Evolutionary conservation across 2,888 invertebrate genomes (phyloP).

Genomic region (Stomorhina lunata): DNA sequence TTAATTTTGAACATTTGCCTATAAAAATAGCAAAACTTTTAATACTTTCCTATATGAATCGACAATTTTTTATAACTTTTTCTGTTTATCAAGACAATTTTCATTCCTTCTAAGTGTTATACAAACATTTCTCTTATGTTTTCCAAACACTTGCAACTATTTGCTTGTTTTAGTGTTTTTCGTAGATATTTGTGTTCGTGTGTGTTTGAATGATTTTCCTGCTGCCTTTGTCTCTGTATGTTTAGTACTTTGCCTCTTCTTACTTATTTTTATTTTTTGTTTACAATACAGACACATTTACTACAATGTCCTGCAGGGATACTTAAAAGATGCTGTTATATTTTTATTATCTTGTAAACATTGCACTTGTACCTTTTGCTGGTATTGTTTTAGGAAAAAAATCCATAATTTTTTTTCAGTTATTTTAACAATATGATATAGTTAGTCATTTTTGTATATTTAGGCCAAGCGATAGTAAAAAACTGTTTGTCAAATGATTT

Average conservation of each 20-base stretch:
- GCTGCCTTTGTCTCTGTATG: neutral
- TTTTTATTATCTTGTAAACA: conserved; percentile 19
- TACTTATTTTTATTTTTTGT: too few species aligned
- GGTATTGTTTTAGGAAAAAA: neutral
- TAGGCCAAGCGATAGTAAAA: neutral
- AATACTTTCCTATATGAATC: too few species aligned
- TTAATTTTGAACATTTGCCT: too few species aligned
- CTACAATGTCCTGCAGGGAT: conserved; percentile 72
- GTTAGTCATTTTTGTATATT: conserved; percentile 1
- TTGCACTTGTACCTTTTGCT: neutral
- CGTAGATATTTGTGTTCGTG: neutral
- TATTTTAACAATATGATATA: neutral
- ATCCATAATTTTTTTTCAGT: neutral
- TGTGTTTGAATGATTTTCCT: too few species aligned
- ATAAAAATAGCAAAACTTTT: too few species aligned
- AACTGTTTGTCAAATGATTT: too few species aligned
- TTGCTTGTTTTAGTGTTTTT: neutral
- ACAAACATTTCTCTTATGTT: too few species aligned
- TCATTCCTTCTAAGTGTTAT: too few species aligned
- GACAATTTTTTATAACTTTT: too few species aligned
- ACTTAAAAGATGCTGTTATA: conserved; percentile 69
- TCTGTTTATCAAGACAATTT: too few species aligned
- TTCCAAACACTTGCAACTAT: too few species aligned
- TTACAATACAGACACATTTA: conserved; percentile 24
- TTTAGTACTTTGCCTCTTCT: conserved; percentile 13